Evolutionary conservation across 2,113 vertebrate species (phyloP).

Genomic region (Phoenicopterus ruber): DNA sequence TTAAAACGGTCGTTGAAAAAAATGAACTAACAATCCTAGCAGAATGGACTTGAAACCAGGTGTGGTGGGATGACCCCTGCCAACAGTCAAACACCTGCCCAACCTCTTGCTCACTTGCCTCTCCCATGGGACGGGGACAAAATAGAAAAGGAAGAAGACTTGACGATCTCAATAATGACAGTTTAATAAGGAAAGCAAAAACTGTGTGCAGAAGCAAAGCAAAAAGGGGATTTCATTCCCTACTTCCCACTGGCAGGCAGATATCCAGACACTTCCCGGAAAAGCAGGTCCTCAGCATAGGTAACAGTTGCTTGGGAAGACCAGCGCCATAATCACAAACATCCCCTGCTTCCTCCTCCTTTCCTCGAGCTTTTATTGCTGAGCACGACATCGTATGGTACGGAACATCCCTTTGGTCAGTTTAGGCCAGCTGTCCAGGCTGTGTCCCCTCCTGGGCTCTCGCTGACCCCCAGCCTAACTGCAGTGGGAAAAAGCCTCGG

Average conservation of each 20-base stretch:
- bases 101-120: neutral
- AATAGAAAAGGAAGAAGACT: neutral
- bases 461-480: fast-evolving
- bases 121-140: fast-evolving
- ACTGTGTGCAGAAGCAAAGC: neutral
- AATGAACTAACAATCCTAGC: neutral
- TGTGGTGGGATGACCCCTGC: neutral
- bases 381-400: neutral
- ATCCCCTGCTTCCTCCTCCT: neutral
- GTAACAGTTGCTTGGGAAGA: neutral
- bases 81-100: neutral
- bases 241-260: neutral
- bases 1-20: neutral
- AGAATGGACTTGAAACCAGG: neutral
- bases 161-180: neutral
- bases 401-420: neutral
- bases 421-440: neutral
- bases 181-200: neutral
- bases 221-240: neutral
- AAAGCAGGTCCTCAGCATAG: neutral
- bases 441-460: neutral
- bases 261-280: neutral
- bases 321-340: neutral
- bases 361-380: neutral
- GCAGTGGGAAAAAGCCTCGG: neutral